A percentile compares a stretch with the other conserved stretches of the same genome.
Conservation (phyloP, 2,888 invertebrate genomes). For the Phytoseiulus persimilis region DNA sequence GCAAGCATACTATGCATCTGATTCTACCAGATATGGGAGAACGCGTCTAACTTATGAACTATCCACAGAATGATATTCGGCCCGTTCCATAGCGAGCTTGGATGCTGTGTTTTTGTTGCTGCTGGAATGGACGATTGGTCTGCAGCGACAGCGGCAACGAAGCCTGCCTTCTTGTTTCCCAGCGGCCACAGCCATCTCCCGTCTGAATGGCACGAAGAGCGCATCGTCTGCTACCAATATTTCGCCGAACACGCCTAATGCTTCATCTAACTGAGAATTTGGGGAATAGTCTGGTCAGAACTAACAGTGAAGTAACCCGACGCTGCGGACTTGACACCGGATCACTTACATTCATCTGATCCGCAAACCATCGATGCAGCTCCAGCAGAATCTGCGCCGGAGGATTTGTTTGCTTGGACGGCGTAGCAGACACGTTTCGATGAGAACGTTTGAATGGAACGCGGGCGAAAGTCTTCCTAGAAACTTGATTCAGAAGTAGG, state of each 20-base stretch:
- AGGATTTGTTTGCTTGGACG: no score
- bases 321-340: no score
- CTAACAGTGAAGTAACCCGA: no score
- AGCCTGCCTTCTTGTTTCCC: not conserved
- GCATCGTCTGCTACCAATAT: not conserved
- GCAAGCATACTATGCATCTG: not conserved
- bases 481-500: no score
- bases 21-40: not conserved
- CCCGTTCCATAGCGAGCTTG: not conserved
- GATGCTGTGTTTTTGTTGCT: not conserved
- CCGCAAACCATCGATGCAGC: no score
- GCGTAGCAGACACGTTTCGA: no score
- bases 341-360: no score
- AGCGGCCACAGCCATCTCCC: not conserved
- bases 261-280: no score
- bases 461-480: no score
- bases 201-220: not conserved
- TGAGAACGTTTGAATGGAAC: no score
- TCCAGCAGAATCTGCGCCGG: no score
- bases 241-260: not conserved
- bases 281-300: no score
- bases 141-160: not conserved
- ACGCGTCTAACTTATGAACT: not conserved
- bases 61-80: not conserved
- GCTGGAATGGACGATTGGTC: not conserved